These are phyloP conservation scores for Neotoxoptera formosana DNA, from an alignment of 1,140 invertebrate genomes.

Conservation along the genomic window DNA sequence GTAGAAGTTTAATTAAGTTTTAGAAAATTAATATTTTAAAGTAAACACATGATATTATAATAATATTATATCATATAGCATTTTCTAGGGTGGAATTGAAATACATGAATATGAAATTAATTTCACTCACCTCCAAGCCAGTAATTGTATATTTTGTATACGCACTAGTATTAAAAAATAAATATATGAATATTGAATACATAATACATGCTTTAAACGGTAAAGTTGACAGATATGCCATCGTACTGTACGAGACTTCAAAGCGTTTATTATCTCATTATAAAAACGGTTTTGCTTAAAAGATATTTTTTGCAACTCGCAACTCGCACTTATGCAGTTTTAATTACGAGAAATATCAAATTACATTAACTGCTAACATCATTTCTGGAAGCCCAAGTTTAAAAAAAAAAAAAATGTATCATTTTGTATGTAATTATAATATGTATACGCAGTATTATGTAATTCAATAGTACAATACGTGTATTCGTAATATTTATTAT, in stretches of 20 bases:
- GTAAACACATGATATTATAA: not conserved
- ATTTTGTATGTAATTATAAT: not conserved
- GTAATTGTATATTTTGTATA: not conserved
- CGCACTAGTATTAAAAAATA: not conserved
- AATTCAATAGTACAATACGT: not conserved
- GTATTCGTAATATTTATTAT: not conserved
- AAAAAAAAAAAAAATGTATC: not conserved
- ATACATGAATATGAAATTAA: not conserved
- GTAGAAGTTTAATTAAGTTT: conserved; percentile 1
- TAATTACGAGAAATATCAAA: not conserved
- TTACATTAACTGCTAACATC: not conserved
- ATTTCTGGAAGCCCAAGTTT: not conserved
- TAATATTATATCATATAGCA: not conserved
- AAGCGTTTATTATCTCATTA: not conserved
- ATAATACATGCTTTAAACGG: not conserved
- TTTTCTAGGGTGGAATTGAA: not conserved
- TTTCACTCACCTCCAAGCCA: not conserved
- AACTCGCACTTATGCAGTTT: not conserved
- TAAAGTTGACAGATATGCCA: not conserved
- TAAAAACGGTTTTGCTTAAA: not conserved
- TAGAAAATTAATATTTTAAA: conserved; percentile 31
- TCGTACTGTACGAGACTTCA: not conserved
- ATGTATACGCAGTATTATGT: not conserved
- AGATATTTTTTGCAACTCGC: not conserved
- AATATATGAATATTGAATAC: not conserved